Evolutionary conservation across 1,140 invertebrate species (phyloP).

Genomic region (Neoseiulus cucumeris): DNA sequence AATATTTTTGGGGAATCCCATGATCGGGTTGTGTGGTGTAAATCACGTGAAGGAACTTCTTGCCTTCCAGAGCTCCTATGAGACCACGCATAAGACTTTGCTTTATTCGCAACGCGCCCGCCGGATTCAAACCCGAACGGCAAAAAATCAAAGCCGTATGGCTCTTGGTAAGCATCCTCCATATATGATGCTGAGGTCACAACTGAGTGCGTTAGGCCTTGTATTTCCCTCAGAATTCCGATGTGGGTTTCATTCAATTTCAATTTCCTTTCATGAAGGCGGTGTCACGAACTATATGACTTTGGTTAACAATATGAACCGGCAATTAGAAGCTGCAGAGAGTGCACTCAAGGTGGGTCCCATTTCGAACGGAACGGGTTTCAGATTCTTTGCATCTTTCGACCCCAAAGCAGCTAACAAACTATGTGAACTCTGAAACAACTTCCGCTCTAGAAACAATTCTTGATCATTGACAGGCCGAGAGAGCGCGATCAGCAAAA

Average conservation of each 20-base stretch:
- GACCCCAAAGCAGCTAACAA: neutral
- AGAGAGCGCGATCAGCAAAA: neutral
- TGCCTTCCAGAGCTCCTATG: neutral
- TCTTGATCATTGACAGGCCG: neutral
- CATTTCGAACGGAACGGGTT: neutral
- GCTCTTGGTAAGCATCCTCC: neutral
- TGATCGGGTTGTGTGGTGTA: no score
- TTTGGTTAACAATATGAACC: neutral
- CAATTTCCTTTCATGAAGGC: neutral
- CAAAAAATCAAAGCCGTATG: neutral
- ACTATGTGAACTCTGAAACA: neutral
- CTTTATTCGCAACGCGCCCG: neutral
- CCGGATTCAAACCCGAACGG: neutral
- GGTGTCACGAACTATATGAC: conserved; percentile 7
- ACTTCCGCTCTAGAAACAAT: neutral
- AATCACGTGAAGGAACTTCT: no score
- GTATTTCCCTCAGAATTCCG: neutral
- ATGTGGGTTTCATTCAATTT: neutral
- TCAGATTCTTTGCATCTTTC: neutral
- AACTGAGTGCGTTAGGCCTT: neutral
- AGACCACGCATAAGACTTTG: neutral
- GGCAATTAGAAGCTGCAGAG: neutral
- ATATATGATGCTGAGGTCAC: neutral
- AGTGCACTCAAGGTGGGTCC: neutral
- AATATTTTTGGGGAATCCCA: neutral